These are phyloP conservation scores for Antheraea assamensis DNA, from an alignment of 2,888 invertebrate species.

Conservation along the genomic window DNA sequence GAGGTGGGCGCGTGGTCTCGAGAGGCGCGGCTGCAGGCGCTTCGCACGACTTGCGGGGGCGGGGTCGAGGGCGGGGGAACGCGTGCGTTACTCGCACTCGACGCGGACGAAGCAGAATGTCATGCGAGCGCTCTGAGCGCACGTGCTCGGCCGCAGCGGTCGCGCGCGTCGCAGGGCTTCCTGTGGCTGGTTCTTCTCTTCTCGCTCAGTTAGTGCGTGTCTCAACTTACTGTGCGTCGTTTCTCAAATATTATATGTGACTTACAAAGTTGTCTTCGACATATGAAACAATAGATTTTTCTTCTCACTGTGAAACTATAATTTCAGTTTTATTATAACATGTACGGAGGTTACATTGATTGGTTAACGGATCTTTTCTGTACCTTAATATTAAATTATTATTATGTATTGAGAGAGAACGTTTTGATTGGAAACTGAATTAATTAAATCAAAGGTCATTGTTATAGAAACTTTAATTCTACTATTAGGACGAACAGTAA, in stretches of 20 bases:
- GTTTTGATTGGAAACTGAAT: too few relatives aligned
- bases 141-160: slow-evolving; percentile 38
- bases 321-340: too few relatives aligned
- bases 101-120: slow-evolving; percentile 87
- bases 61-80: slow-evolving; percentile 47
- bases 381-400: too few relatives aligned
- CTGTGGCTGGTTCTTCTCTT: slow-evolving; percentile 37
- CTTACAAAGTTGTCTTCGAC: background rate
- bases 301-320: too few relatives aligned
- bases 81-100: slow-evolving; percentile 84
- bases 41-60: slow-evolving; percentile 49
- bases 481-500: background rate
- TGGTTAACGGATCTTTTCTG: too few relatives aligned
- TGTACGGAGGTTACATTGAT: too few relatives aligned
- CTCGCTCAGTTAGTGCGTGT: slow-evolving; percentile 31
- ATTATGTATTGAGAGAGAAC: too few relatives aligned
- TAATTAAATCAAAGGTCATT: too few relatives aligned
- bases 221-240: background rate
- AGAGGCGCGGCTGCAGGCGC: slow-evolving; percentile 49
- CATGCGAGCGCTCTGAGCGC: slow-evolving; percentile 87
- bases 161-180: slow-evolving; percentile 25
- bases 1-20: slow-evolving; percentile 87
- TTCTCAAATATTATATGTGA: background rate
- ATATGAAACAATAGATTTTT: background rate
- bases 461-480: too few relatives aligned